phyloP scores from a whole-genome alignment of 2,888 invertebrate genomes.

The Pollenia angustigena region DNA sequence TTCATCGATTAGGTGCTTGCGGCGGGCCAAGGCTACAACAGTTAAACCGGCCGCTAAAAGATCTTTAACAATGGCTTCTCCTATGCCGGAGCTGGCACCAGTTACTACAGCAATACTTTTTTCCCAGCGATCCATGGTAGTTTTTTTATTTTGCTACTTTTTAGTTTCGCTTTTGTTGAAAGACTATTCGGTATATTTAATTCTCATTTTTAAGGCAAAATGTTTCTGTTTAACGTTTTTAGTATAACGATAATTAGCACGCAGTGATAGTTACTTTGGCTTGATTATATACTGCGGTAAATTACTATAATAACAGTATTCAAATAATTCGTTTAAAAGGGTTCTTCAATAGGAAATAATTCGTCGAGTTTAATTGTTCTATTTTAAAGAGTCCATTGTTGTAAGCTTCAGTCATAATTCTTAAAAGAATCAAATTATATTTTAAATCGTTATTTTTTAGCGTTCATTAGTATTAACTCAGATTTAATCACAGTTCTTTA shows the following conservation, averaged over 20 bases:
- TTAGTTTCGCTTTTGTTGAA: neutral
- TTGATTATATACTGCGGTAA: neutral
- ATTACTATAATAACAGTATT: neutral
- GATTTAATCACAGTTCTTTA: too few species aligned
- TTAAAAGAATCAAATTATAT: too few species aligned
- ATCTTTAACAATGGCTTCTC: slow-evolving; percentile 84
- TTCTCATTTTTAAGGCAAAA: neutral
- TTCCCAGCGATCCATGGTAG: slow-evolving; percentile 86
- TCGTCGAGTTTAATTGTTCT: too few species aligned
- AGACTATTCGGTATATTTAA: neutral
- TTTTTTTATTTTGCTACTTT: neutral
- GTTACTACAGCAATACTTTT: slow-evolving; percentile 87
- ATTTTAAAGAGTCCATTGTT: too few species aligned
- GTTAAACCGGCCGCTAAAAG: slow-evolving; percentile 85
- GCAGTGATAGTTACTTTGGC: neutral
- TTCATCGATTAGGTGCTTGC: slow-evolving; percentile 84
- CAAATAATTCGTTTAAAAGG: neutral
- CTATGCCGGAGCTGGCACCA: slow-evolving; percentile 88
- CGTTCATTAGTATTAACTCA: too few species aligned
- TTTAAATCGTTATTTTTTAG: too few species aligned
- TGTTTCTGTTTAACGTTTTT: too few species aligned
- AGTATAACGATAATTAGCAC: neutral
- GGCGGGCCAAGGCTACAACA: slow-evolving; percentile 86
- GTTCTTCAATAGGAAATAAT: neutral
- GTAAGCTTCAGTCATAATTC: too few species aligned